phyloP scores from a whole-genome alignment of 2,797 vertebrate species.

The Gouania willdenowi region DNA sequence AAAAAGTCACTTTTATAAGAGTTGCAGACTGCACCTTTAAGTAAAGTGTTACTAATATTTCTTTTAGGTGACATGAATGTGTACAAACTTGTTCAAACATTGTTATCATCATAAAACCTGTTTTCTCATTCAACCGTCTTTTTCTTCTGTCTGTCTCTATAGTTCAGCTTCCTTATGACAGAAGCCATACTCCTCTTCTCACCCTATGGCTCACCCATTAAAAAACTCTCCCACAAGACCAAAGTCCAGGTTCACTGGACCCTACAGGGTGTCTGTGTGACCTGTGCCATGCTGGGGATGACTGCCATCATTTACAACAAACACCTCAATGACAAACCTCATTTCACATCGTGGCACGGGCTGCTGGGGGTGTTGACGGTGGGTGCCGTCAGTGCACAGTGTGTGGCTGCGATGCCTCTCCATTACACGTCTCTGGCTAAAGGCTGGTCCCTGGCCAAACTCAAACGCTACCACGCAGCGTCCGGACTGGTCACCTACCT shows the following conservation, averaged over 20 bases:
- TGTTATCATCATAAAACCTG: too few relatives aligned
- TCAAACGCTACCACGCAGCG: conserved; percentile 91
- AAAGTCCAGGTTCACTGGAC: conserved; percentile 86
- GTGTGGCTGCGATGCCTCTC: conserved; percentile 78
- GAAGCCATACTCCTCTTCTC: conserved; percentile 92
- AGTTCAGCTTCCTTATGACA: conserved; percentile 95
- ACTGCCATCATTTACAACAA: conserved; percentile 86
- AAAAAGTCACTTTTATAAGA: too few relatives aligned
- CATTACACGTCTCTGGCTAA: conserved; percentile 85
- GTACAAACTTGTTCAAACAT: too few relatives aligned
- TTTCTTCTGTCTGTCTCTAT: conserved; percentile 2
- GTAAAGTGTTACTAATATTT: too few relatives aligned
- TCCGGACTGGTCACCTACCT: conserved; percentile 87
- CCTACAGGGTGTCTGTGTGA: conserved; percentile 83
- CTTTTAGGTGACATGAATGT: too few relatives aligned
- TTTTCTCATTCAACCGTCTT: too few relatives aligned
- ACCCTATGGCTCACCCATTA: conserved; percentile 81
- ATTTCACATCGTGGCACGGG: conserved; percentile 90
- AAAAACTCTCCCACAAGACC: conserved; percentile 80
- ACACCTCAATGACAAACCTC: conserved; percentile 82
- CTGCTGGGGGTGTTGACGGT: conserved; percentile 81
- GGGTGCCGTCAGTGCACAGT: conserved; percentile 75
- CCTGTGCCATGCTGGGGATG: conserved; percentile 81
- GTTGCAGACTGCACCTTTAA: too few relatives aligned
- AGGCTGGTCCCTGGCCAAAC: conserved; percentile 88